phyloP scores from a whole-genome alignment of 1,140 invertebrate species.

The Macrobrachium nipponense region DNA sequence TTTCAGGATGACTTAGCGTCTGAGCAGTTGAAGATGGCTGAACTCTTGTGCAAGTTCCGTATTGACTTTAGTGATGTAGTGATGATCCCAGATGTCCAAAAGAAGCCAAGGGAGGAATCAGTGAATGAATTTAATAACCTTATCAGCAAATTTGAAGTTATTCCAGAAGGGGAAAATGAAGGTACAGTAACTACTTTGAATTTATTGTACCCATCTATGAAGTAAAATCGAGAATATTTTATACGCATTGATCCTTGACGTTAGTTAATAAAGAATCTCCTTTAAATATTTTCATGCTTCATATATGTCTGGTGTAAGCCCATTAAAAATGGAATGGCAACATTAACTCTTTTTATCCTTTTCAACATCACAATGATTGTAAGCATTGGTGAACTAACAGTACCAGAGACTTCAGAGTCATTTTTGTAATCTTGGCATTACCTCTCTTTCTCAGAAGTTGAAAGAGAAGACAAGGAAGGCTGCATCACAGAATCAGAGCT shows the following conservation, averaged over 20 bases:
- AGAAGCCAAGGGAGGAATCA: slow-evolving; percentile 78
- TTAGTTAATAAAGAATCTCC: no score
- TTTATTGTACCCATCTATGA: background rate
- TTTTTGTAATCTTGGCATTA: no score
- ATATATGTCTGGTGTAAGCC: no score
- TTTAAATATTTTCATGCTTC: no score
- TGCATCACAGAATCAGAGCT: slow-evolving; percentile 82
- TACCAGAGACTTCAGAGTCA: no score
- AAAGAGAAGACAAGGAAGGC: no score
- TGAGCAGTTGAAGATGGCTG: slow-evolving; percentile 78
- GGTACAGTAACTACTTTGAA: background rate
- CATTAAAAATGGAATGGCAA: no score
- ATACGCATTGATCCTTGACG: no score
- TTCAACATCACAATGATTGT: no score
- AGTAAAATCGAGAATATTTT: slow-evolving; percentile 67
- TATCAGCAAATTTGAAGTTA: slow-evolving; percentile 36
- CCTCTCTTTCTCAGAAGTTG: no score
- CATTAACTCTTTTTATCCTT: no score
- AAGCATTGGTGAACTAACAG: no score
- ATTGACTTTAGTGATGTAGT: slow-evolving; percentile 91
- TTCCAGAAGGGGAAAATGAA: slow-evolving; percentile 10
- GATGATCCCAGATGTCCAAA: slow-evolving; percentile 87
- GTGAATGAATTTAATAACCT: slow-evolving; percentile 79
- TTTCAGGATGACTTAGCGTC: slow-evolving; percentile 22
- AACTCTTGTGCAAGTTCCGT: slow-evolving; percentile 90